These are phyloP conservation scores for Salarias fasciatus DNA, from an alignment of 2,797 vertebrate genomes.

Conservation along the genomic window DNA sequence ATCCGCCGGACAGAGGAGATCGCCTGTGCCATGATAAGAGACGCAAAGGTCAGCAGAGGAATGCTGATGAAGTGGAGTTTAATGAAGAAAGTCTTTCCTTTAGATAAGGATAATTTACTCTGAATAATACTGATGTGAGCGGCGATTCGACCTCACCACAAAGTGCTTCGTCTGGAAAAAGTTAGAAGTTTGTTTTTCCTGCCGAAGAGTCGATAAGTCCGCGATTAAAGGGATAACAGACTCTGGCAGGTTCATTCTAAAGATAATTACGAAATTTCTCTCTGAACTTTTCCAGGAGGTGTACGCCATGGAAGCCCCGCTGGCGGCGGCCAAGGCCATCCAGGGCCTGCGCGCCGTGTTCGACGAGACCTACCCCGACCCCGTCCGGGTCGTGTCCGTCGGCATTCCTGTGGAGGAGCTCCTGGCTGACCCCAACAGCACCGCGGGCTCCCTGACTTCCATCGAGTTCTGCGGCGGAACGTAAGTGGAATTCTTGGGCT, in stretches of 20 bases:
- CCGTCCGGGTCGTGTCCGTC: slow-evolving; percentile 94
- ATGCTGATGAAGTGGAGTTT: neutral
- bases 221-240: too few species aligned
- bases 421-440: slow-evolving; percentile 89
- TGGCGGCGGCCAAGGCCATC: slow-evolving; percentile 94
- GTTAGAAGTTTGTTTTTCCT: too few species aligned
- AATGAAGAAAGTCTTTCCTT: neutral
- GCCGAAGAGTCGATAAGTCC: too few species aligned
- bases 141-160: neutral
- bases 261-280: too few species aligned
- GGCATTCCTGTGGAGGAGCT: slow-evolving; percentile 91
- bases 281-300: slow-evolving; percentile 79
- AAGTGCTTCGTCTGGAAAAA: neutral
- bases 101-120: neutral
- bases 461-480: slow-evolving; percentile 98
- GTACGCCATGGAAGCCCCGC: slow-evolving; percentile 89
- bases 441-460: slow-evolving; percentile 90
- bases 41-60: slow-evolving; percentile 86
- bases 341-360: slow-evolving; percentile 97
- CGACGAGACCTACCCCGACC: slow-evolving; percentile 97
- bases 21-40: slow-evolving; percentile 87
- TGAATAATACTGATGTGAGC: neutral
- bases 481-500: slow-evolving; percentile 79
- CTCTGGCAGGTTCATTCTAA: too few species aligned
- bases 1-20: slow-evolving; percentile 91